Percentiles rank a stretch among this genome's conserved stretches.
phyloP scores from a whole-genome alignment of 2,797 vertebrate species.

The Pangasius djambal region DNA sequence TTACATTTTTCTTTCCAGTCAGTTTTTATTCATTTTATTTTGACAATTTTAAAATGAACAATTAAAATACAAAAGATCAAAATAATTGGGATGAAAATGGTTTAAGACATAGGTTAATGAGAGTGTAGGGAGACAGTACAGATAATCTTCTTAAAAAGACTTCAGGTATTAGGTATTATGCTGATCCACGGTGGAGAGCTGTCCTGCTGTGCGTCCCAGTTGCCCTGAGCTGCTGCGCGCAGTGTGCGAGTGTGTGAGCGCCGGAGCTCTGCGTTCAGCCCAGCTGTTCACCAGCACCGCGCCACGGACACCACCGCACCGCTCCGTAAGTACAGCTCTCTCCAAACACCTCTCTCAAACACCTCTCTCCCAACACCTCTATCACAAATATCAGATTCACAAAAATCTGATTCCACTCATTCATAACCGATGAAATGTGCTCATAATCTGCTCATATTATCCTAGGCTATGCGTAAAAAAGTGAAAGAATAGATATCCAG shows the following conservation, averaged over 20 bases:
- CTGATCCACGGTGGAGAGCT: slow-evolving; percentile 82
- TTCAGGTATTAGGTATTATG: slow-evolving; percentile 89
- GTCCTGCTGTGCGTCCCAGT: slow-evolving; percentile 77
- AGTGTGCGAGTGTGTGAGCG: slow-evolving; percentile 62
- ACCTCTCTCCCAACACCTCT: too few species aligned
- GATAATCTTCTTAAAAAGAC: slow-evolving; percentile 90
- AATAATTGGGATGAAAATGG: slow-evolving; percentile 58
- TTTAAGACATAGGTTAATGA: slow-evolving; percentile 68
- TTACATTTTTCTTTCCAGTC: background rate
- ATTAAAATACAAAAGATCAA: background rate
- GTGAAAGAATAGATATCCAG: background rate
- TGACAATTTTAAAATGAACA: background rate
- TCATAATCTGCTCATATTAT: background rate
- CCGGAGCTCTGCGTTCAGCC: slow-evolving; percentile 55
- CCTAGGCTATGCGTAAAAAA: background rate
- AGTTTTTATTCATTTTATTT: background rate
- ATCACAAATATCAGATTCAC: background rate
- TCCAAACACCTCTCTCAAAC: background rate
- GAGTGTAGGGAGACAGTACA: slow-evolving; percentile 70
- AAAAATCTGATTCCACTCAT: too few species aligned
- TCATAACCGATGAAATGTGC: background rate
- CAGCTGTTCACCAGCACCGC: slow-evolving; percentile 64
- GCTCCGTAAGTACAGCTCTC: slow-evolving; percentile 17
- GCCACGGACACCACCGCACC: slow-evolving; percentile 27
- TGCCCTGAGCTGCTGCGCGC: slow-evolving; percentile 62